Evolutionary conservation across 2,888 invertebrate genomes (phyloP), one percentile per base, ranked within the genome.

Genomic region (Euspilapteryx auroguttella): DNA sequence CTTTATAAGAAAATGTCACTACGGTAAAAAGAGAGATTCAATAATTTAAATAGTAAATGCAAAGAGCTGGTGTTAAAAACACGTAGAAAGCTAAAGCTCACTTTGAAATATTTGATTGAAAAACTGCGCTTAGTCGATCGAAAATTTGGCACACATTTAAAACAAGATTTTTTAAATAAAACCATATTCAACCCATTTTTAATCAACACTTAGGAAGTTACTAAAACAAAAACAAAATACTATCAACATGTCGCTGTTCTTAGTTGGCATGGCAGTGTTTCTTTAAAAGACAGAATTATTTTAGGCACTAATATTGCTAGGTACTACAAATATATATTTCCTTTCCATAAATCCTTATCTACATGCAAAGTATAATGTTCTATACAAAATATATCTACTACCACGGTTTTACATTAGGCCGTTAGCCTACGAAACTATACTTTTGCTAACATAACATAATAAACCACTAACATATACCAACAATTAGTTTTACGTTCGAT

Each of bases 261-360:
- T n/a, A n/a, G n/a, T n/a, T n/a, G n/a, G n/a, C n/a, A n/a, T n/a
- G 54, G 50, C 45, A 44, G 45, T 47, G 48, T 57, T 56, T 71
- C 71, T 73, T 73, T 66, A 52, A 50, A 71, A 73, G 69, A 73
- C 52, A 47, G n/a, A n/a, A n/a, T n/a, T n/a, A n/a, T 58, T 56
- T 48, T 62, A 73, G 73, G 73, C 73, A 73, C 73, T 73, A 71
- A 59, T 73, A 73, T 73, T 73, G 71, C 73, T 73, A 73, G n/a
- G n/a, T n/a, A n/a, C 57, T 56, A 66, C 59, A 64, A 68, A 66
- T 65, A 65, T 65, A 61, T 62, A 65, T 63, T 63, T 51, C 49
- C 30, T 44, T 41, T 40, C 38, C 43, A 49, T 61, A 62, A n/a
- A n/a, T n/a, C n/a, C 66, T 59, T 64, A 68, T 65, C 68, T 66